Percentiles rank a stretch among this genome's conserved stretches.
Conservation (phyloP, 2,797 vertebrate species). For the Podarcis lilfordi region DNA sequence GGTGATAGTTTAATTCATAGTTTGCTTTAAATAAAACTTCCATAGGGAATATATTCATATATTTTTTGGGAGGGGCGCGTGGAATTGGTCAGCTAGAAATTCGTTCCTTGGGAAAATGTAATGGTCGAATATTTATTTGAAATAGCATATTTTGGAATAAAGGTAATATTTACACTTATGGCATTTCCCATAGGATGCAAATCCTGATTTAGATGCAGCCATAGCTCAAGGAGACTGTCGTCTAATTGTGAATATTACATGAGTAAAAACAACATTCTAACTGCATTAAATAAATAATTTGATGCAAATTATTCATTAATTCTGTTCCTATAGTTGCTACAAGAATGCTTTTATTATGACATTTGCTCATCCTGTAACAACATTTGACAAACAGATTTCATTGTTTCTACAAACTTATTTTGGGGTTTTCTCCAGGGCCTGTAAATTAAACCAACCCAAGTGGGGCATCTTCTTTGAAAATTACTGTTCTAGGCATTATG, state of each 20-base stretch:
- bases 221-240: conserved; percentile 41
- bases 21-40: conserved; percentile 5
- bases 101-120: neutral
- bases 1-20: conserved; percentile 35
- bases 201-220: neutral
- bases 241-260: conserved; percentile 46
- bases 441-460: conserved; percentile 16
- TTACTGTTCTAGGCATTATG: neutral
- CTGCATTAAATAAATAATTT: conserved; percentile 49
- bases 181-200: conserved; percentile 15
- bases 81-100: neutral
- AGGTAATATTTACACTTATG: neutral
- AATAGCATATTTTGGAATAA: neutral
- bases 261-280: conserved; percentile 33
- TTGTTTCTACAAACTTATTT: conserved; percentile 48
- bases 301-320: conserved; percentile 46
- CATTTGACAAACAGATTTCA: conserved; percentile 49
- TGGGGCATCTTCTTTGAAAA: conserved; percentile 32
- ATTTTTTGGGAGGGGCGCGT: too few relatives aligned
- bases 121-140: neutral
- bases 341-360: conserved; percentile 36
- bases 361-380: conserved; percentile 49
- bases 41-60: neutral
- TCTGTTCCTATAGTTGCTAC: conserved; percentile 39
- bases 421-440: neutral